Percentiles rank a stretch among this genome's conserved stretches.
These are phyloP conservation scores for Nipponacmea schrenckii DNA, from an alignment of 2,888 invertebrate species.

Conservation along the genomic window DNA sequence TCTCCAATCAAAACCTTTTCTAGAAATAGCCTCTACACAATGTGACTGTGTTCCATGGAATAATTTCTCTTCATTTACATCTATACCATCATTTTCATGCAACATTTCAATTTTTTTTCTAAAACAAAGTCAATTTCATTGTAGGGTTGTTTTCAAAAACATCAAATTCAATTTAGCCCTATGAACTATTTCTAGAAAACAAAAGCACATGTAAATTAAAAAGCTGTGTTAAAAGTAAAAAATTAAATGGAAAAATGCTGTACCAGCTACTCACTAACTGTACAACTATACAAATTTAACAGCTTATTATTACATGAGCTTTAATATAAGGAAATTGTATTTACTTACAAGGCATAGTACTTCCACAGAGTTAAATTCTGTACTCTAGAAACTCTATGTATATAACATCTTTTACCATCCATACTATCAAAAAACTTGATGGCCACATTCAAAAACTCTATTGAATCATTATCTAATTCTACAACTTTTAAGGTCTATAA, in stretches of 20 bases:
- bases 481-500: conserved; percentile 43
- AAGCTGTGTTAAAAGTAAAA: no score
- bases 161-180: background rate
- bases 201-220: no score
- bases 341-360: conserved; percentile 60
- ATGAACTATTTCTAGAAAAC: no score
- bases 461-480: conserved; percentile 45
- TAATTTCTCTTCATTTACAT: conserved; percentile 46
- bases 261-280: no score
- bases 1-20: conserved; percentile 49
- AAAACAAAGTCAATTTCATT: no score
- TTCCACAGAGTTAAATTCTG: conserved; percentile 64
- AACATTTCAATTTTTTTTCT: conserved; percentile 55
- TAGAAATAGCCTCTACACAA: conserved; percentile 45
- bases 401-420: conserved; percentile 32
- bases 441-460: conserved; percentile 56
- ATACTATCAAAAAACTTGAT: conserved; percentile 55
- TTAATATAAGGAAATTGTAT: no score
- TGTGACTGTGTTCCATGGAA: conserved; percentile 43
- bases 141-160: no score
- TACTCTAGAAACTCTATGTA: conserved; percentile 51
- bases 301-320: no score
- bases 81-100: conserved; percentile 49
- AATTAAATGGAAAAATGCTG: no score
- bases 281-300: no score